Evolutionary conservation across 2,113 vertebrate genomes (phyloP).

Genomic region (Thinocorus orbignyianus): DNA sequence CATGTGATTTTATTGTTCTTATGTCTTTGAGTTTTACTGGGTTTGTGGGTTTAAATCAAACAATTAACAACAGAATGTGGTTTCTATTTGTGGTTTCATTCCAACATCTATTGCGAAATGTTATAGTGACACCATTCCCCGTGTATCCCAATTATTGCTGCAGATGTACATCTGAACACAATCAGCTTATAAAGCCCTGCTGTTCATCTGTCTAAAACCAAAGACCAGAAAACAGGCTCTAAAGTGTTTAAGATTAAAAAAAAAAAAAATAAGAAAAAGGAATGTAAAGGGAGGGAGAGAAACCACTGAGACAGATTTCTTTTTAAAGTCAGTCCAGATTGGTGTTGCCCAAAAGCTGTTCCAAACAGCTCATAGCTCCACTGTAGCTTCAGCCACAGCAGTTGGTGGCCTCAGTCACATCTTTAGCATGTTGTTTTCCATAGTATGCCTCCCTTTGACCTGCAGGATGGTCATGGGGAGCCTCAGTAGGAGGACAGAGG

Average conservation of each 20-base stretch:
- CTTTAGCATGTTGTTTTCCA: background rate
- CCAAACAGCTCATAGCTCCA: background rate
- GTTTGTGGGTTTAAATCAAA: conserved; percentile 41
- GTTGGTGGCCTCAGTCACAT: background rate
- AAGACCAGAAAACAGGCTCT: conserved; percentile 11
- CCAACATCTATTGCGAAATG: background rate
- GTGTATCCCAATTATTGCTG: conserved; percentile 25
- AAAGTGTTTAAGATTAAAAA: background rate
- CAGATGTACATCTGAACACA: conserved; percentile 62
- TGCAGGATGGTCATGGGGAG: background rate
- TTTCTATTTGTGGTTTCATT: conserved; percentile 39
- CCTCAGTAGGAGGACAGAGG: background rate
- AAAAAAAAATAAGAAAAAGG: background rate
- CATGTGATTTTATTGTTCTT: background rate
- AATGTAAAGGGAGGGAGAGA: background rate
- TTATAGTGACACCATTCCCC: conserved; percentile 27
- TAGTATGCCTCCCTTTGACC: background rate
- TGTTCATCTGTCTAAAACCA: conserved; percentile 35
- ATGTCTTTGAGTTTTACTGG: background rate
- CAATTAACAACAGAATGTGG: conserved; percentile 40
- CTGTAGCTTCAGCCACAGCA: background rate
- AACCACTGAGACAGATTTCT: background rate
- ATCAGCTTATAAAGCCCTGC: conserved; percentile 35
- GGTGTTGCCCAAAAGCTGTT: background rate
- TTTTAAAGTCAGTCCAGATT: conserved; percentile 1